Evolutionary conservation across 2,888 invertebrate species (phyloP), one percentile per base, ranked within the genome.

Genomic region (Hyposoter dolosus): DNA sequence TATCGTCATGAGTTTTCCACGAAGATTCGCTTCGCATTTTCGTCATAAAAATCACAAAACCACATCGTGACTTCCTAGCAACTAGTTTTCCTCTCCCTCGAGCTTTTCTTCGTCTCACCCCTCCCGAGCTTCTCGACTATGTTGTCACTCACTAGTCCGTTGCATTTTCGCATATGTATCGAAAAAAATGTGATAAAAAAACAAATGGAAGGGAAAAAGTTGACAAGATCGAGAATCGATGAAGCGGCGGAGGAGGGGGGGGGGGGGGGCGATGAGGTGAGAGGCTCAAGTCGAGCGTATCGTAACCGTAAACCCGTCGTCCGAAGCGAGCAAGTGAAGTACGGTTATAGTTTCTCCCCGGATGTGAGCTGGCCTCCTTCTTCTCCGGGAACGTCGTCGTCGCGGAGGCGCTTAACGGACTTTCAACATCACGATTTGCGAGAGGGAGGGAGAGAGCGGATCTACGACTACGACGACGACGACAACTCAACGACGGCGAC

Each of bases 261-360:
- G 50, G 66, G 68, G 53, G 66, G 32, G 50, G 69, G 77, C 72
- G 66, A 76, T 84, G 82, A 85, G 84, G 85, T 86, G 85, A 84
- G 82, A 88, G 80, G 74, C 86, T 85, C 86, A 88, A 89, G 89
- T 90, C 89, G 90, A 89, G 89, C 89, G 89, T 89, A 89, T 89
- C 89, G 90, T 90, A 90, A 91, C 90, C 90, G 90, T 91, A 91
- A 92, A 91, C 85, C 87, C 87, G 86, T 85, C 77, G 75, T 81
- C 69, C 84, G 84, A 75, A 87, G 89, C 87, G 88, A 89, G 88
- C 89, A 89, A 90, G 89, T 89, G 87, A 91, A 91, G 92, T 92
- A 93, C 93, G 92, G 92, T 92, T 93, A 82, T 82, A 93, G 93
- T 93, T 93, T 92, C 92, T 92, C 93, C 92, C 92, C 93, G 93